Conservation (phyloP, 2,888 invertebrate genomes). For the Gisinianus flammeolus region DNA sequence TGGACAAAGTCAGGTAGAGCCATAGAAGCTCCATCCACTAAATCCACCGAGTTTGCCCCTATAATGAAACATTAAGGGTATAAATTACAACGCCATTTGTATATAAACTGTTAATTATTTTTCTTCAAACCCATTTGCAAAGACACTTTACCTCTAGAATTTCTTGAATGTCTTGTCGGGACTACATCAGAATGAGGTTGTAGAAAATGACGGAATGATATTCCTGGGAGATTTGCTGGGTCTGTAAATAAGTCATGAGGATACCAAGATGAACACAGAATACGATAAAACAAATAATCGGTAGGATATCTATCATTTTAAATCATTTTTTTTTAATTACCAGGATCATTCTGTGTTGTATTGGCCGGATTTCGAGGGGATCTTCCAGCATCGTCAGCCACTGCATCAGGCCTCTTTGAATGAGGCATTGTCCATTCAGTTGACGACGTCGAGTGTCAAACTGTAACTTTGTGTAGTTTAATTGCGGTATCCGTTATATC, state of each 20-base stretch:
- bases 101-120: too few relatives aligned
- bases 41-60: slow-evolving; percentile 53
- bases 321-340: too few relatives aligned
- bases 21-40: slow-evolving; percentile 54
- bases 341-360: not conserved
- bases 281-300: too few relatives aligned
- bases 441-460: slow-evolving; percentile 2
- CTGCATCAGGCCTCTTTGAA: slow-evolving; percentile 48
- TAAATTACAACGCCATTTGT: not conserved
- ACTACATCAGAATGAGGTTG: slow-evolving; percentile 57
- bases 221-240: slow-evolving; percentile 72
- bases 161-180: slow-evolving; percentile 45
- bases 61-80: not conserved
- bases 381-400: slow-evolving; percentile 39
- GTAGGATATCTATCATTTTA: slow-evolving; percentile 11
- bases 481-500: too few relatives aligned
- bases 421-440: slow-evolving; percentile 47
- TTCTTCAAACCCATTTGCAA: too few relatives aligned
- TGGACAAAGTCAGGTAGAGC: slow-evolving; percentile 85
- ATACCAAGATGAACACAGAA: not conserved
- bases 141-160: slow-evolving; percentile 43
- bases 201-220: slow-evolving; percentile 85
- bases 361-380: slow-evolving; percentile 10
- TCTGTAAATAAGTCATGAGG: too few relatives aligned
- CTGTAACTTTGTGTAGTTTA: not conserved